Evolutionary conservation across 2,113 vertebrate genomes (phyloP).

Genomic region (Alouatta palliata): DNA sequence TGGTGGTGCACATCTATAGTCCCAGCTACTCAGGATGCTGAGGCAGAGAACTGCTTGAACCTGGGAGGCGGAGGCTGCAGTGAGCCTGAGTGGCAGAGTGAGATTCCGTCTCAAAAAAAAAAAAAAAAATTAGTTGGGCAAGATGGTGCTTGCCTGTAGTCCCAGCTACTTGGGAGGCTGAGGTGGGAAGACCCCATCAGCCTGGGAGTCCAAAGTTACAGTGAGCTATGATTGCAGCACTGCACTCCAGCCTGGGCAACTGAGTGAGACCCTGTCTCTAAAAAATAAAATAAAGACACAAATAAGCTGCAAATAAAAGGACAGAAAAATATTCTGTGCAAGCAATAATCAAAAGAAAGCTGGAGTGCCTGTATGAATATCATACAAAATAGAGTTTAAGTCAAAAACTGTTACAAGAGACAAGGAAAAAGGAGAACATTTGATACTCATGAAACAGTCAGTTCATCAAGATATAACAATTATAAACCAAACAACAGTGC

Average conservation of each 20-base stretch:
- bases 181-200: background rate
- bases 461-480: background rate
- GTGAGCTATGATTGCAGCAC: background rate
- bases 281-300: background rate
- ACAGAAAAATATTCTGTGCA: background rate
- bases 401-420: background rate
- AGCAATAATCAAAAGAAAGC: background rate
- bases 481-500: background rate
- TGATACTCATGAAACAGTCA: background rate
- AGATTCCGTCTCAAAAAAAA: too few species aligned
- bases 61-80: too few species aligned
- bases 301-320: background rate
- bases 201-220: background rate
- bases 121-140: too few species aligned
- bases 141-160: background rate
- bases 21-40: too few species aligned
- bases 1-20: too few species aligned
- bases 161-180: background rate
- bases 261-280: background rate
- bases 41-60: too few species aligned
- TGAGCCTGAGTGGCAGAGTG: too few species aligned
- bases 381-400: background rate
- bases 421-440: background rate
- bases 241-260: background rate
- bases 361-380: background rate